Conservation (phyloP, 2,113 vertebrate species). For the Corythornis madagascariensis region DNA sequence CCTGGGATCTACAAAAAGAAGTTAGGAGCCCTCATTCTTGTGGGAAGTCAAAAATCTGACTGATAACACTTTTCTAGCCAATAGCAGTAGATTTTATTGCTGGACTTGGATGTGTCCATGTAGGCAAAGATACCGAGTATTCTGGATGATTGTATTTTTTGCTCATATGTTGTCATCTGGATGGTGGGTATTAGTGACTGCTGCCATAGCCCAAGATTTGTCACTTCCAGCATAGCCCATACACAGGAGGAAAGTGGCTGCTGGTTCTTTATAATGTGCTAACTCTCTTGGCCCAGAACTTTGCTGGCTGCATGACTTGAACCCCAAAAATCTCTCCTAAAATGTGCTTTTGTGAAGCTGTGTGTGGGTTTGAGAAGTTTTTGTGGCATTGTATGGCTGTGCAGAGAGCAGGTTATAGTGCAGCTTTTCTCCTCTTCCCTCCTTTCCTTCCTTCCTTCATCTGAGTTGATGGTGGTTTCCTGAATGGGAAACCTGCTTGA, state of each 20-base stretch:
- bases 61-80: neutral
- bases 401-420: neutral
- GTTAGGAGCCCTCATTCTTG: neutral
- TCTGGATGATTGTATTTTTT: neutral
- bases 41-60: neutral
- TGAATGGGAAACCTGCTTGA: neutral
- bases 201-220: neutral
- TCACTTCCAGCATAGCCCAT: neutral
- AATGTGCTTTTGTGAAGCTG: neutral
- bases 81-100: neutral
- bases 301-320: fast-evolving
- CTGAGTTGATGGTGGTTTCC: neutral
- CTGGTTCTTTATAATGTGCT: neutral
- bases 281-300: neutral
- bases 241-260: neutral
- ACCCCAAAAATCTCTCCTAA: neutral
- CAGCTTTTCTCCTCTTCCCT: neutral
- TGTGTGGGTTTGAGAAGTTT: neutral
- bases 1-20: neutral
- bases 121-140: neutral
- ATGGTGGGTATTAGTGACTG: neutral
- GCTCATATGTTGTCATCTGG: neutral
- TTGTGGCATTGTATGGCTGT: neutral
- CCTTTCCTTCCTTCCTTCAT: neutral
- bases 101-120: neutral